Evolutionary conservation across 2,797 vertebrate genomes (phyloP).

Genomic region (Carcharodon carcharias): DNA sequence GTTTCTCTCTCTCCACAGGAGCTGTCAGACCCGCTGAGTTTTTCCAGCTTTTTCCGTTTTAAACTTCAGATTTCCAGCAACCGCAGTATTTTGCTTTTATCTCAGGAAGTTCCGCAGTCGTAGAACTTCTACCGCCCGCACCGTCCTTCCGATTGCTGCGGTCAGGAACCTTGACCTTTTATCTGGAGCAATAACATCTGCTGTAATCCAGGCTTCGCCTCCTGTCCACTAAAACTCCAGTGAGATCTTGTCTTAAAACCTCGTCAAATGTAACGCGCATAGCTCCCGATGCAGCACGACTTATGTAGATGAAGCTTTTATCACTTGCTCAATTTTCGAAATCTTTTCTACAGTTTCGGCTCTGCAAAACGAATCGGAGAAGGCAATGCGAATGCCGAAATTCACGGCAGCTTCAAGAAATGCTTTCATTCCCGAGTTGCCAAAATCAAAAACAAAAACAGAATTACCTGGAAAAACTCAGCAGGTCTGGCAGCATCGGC

Average conservation of each 20-base stretch:
- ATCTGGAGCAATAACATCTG: neutral
- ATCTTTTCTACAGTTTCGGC: neutral
- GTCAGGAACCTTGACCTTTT: neutral
- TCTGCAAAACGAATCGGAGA: slow-evolving; percentile 8
- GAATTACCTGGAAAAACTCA: no score
- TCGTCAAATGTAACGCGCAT: slow-evolving; percentile 5
- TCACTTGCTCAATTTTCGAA: neutral
- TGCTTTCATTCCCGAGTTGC: neutral
- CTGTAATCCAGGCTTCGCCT: slow-evolving; percentile 32
- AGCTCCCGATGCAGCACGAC: neutral
- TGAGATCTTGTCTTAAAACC: neutral
- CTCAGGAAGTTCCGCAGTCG: neutral
- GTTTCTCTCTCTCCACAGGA: no score
- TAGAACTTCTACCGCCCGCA: neutral
- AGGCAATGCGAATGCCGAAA: slow-evolving; percentile 23
- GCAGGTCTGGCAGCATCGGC: no score
- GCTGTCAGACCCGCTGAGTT: no score
- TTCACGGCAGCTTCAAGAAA: neutral
- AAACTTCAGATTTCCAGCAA: no score
- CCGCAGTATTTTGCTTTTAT: no score
- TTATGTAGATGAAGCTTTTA: neutral
- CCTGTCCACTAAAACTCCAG: neutral
- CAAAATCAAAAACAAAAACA: no score
- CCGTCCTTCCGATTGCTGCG: neutral
- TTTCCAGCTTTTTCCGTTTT: no score